phyloP scores from a whole-genome alignment of 2,888 invertebrate genomes.

The Melinaea marsaeus region DNA sequence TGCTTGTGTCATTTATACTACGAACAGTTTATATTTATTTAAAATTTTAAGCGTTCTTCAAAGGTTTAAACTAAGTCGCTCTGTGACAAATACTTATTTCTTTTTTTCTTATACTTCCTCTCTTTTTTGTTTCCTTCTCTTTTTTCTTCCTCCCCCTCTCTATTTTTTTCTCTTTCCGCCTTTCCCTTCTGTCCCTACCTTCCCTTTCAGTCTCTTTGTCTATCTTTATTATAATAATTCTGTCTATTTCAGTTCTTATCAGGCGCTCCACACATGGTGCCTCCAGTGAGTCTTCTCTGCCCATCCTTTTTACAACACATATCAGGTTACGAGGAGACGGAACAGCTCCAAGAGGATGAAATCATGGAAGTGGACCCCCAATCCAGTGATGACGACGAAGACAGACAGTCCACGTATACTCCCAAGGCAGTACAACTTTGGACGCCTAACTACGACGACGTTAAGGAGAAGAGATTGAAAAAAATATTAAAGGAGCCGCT shows the following conservation, averaged over 20 bases:
- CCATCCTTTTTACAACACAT: slow-evolving; percentile 64
- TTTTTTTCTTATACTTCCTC: too few relatives aligned
- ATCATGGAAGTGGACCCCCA: slow-evolving; percentile 46
- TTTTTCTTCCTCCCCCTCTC: not conserved
- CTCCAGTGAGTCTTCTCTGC: slow-evolving; percentile 62
- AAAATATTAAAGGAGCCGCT: slow-evolving; percentile 59
- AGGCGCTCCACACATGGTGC: slow-evolving; percentile 68
- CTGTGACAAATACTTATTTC: too few relatives aligned
- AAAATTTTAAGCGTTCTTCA: too few relatives aligned
- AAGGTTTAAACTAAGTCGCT: too few relatives aligned
- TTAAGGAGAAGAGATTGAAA: slow-evolving; percentile 67
- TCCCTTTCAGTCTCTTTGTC: not conserved
- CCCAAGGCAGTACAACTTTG: slow-evolving; percentile 56
- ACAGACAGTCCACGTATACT: slow-evolving; percentile 35
- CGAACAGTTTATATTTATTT: too few relatives aligned
- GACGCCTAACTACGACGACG: slow-evolving; percentile 63
- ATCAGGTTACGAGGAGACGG: slow-evolving; percentile 50
- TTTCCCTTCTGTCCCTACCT: too few relatives aligned
- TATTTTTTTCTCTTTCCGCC: too few relatives aligned
- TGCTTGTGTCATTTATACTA: too few relatives aligned
- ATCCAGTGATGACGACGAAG: slow-evolving; percentile 60
- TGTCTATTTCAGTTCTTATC: slow-evolving; percentile 58
- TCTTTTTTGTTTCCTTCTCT: too few relatives aligned
- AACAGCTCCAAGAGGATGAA: slow-evolving; percentile 39
- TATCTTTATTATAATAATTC: not conserved